These are phyloP conservation scores for Chionomys nivalis DNA, from an alignment of 2,113 vertebrate genomes.

Conservation along the genomic window DNA sequence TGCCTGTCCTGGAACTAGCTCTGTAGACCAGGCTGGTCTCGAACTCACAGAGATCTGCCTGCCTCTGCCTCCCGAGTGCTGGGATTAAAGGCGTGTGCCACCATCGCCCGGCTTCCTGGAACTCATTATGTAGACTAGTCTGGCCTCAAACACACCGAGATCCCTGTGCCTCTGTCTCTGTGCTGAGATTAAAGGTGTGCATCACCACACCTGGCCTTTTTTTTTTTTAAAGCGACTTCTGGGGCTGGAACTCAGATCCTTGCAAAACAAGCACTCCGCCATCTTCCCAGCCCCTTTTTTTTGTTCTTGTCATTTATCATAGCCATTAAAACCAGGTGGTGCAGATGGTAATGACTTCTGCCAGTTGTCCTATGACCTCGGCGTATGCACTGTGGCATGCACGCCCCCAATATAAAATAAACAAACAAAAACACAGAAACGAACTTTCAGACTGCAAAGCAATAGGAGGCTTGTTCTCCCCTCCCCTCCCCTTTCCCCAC, in stretches of 20 bases:
- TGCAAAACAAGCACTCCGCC: neutral
- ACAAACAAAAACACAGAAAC: neutral
- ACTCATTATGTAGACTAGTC: neutral
- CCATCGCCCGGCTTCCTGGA: too few relatives aligned
- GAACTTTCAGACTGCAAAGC: neutral
- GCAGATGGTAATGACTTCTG: neutral
- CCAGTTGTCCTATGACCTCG: neutral
- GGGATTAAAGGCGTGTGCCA: too few relatives aligned
- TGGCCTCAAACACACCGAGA: neutral
- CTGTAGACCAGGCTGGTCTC: too few relatives aligned
- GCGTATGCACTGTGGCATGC: neutral
- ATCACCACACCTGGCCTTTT: neutral
- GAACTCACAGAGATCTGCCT: too few relatives aligned
- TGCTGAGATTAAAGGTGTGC: neutral
- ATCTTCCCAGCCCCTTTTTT: neutral
- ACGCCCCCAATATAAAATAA: too few relatives aligned
- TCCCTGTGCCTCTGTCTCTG: neutral
- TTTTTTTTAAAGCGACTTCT: neutral
- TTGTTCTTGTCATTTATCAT: neutral
- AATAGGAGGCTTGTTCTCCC: neutral
- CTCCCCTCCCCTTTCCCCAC: fast-evolving
- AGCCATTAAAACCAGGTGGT: neutral
- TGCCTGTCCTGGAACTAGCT: too few relatives aligned
- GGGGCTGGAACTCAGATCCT: neutral
- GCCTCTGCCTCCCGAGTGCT: too few relatives aligned